Evolutionary conservation across 2,797 vertebrate species (phyloP).

Genomic region (Merluccius polli): DNA sequence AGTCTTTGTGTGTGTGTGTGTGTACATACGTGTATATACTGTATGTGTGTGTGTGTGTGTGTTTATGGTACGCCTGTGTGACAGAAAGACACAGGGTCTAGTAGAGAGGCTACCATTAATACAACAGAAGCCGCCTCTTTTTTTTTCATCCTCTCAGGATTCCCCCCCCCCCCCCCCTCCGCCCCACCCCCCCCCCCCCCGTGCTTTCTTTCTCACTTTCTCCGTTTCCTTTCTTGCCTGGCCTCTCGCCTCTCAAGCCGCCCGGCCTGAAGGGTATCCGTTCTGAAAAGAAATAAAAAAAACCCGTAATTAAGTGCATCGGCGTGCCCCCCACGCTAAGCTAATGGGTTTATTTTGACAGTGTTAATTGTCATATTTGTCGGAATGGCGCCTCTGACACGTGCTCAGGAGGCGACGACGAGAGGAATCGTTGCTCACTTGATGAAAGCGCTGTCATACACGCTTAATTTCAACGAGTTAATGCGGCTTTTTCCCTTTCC

Average conservation of each 20-base stretch:
- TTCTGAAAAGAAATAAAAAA: conserved; percentile 56
- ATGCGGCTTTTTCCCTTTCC: conserved; percentile 38
- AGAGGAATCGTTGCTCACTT: conserved; percentile 57
- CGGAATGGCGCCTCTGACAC: conserved; percentile 72
- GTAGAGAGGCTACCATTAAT: conserved; percentile 25
- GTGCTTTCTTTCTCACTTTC: neutral
- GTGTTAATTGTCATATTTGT: conserved; percentile 79
- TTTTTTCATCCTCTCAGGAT: neutral
- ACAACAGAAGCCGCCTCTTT: conserved; percentile 41
- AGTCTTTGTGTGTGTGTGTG: too few species aligned
- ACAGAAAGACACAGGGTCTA: conserved; percentile 30
- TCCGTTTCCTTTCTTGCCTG: neutral
- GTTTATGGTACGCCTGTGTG: conserved; percentile 18
- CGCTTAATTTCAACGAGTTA: conserved; percentile 68
- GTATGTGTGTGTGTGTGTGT: conserved; percentile 10
- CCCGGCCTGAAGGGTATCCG: conserved; percentile 60
- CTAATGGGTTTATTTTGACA: conserved; percentile 79
- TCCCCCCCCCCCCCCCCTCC: too few species aligned
- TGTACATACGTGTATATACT: neutral
- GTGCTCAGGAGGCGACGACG: conserved; percentile 54
- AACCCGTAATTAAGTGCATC: conserved; percentile 72
- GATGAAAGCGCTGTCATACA: conserved; percentile 73
- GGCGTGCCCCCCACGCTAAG: conserved; percentile 60
- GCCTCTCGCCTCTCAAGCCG: conserved; percentile 25
- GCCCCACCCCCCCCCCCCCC: too few species aligned